Percentiles rank a stretch among this genome's conserved stretches.
Conservation (phyloP, 2,888 invertebrate species). For the Priocnemis perturbator region DNA sequence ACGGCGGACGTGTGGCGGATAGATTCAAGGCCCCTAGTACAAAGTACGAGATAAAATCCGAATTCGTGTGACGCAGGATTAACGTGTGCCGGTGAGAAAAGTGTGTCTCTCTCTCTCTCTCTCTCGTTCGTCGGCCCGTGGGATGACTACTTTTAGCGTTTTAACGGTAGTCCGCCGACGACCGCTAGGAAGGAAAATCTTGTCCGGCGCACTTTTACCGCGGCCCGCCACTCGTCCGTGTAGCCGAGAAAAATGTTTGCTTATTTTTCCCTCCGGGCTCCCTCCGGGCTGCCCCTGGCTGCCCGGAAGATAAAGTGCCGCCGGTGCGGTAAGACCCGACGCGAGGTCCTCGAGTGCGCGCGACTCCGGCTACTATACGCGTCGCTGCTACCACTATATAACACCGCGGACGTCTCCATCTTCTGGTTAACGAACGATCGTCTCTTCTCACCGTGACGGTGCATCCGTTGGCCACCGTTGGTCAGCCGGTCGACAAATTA, state of each 20-base stretch:
- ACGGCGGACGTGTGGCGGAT: too few relatives aligned
- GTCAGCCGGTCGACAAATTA: slow-evolving; percentile 55
- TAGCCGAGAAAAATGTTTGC: slow-evolving; percentile 39
- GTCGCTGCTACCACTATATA: slow-evolving; percentile 1
- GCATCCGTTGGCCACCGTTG: slow-evolving; percentile 39
- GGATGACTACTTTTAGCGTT: too few relatives aligned
- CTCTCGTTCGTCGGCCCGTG: too few relatives aligned
- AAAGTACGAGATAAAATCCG: too few relatives aligned
- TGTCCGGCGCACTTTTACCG: slow-evolving; percentile 22
- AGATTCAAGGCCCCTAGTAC: too few relatives aligned
- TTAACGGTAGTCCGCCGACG: too few relatives aligned
- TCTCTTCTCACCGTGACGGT: slow-evolving; percentile 35
- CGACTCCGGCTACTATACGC: slow-evolving; percentile 8
- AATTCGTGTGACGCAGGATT: too few relatives aligned
- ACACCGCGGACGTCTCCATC: slow-evolving; percentile 50
- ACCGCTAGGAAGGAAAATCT: slow-evolving; percentile 21
- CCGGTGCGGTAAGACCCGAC: slow-evolving; percentile 12
- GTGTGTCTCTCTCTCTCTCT: too few relatives aligned
- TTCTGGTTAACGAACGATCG: slow-evolving; percentile 46
- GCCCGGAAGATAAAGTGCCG: slow-evolving; percentile 37
- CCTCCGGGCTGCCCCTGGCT: too few relatives aligned
- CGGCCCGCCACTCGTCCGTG: slow-evolving; percentile 12
- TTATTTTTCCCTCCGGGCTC: slow-evolving; percentile 34
- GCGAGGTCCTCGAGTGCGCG: too few relatives aligned
- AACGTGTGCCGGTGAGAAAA: too few relatives aligned